A percentile compares a stretch with the other conserved stretches of the same genome.
Conservation (phyloP, 2,797 vertebrate genomes). For the Pantherophis alleghaniensis region DNA sequence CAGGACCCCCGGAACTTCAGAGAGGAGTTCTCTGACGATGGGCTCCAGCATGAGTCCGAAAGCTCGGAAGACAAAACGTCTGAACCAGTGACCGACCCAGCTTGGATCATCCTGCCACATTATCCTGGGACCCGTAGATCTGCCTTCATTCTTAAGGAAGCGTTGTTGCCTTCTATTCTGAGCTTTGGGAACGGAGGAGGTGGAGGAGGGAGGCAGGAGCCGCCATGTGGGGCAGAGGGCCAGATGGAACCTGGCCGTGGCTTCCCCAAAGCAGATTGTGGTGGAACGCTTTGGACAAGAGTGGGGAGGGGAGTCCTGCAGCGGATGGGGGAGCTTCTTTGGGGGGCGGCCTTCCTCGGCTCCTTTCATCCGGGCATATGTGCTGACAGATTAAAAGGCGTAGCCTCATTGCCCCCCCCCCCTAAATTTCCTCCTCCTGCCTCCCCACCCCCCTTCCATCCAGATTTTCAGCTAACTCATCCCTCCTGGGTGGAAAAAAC, state of each 20-base stretch:
- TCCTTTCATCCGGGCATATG: constrained; percentile 36
- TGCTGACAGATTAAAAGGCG: constrained; percentile 22
- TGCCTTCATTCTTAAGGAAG: no score
- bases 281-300: background rate
- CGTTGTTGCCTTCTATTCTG: background rate
- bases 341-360: constrained; percentile 2
- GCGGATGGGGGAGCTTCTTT: background rate
- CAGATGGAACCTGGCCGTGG: background rate
- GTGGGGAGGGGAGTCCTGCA: background rate
- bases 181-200: background rate
- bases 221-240: background rate
- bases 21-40: no score
- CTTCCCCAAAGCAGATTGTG: background rate
- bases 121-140: no score
- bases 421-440: constrained; percentile 1
- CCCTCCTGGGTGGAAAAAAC: background rate
- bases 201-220: background rate
- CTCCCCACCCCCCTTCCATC: background rate
- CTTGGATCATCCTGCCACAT: no score
- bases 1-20: no score
- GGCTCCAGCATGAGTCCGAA: no score
- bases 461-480: background rate
- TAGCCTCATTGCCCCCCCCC: background rate
- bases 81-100: no score
- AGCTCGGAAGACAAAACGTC: no score